Evolutionary conservation across 1,140 invertebrate genomes (phyloP).

Genomic region (Belonocnema kinseyi): DNA sequence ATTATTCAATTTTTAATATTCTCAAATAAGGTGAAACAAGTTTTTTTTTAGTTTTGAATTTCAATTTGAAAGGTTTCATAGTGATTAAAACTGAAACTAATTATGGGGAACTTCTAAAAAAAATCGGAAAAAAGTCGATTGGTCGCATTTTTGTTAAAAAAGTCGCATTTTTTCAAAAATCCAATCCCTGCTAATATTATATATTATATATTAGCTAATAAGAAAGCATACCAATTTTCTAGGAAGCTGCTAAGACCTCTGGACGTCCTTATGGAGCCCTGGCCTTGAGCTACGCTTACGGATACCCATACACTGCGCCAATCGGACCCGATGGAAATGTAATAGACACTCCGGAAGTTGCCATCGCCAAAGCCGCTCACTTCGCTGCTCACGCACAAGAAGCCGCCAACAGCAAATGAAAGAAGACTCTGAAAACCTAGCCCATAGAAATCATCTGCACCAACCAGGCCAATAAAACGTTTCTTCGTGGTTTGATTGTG

Average conservation of each 20-base stretch:
- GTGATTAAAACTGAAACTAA: too few species aligned
- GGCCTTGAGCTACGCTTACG: conserved; percentile 57
- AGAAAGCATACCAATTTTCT: neutral
- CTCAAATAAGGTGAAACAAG: too few species aligned
- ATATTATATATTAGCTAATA: too few species aligned
- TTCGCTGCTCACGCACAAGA: conserved; percentile 74
- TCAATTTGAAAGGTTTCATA: too few species aligned
- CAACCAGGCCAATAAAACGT: neutral
- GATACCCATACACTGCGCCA: conserved; percentile 64
- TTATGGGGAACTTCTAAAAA: too few species aligned
- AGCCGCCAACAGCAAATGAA: conserved; percentile 51
- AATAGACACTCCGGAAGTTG: conserved; percentile 79
- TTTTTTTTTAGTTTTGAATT: too few species aligned
- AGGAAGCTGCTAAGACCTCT: conserved; percentile 63
- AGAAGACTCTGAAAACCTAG: neutral
- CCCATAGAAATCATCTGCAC: neutral
- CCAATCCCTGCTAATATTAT: too few species aligned
- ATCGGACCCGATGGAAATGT: conserved; percentile 76
- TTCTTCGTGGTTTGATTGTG: neutral
- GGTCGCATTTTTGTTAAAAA: too few species aligned
- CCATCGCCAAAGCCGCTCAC: conserved; percentile 78
- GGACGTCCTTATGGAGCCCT: conserved; percentile 65
- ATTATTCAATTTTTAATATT: too few species aligned
- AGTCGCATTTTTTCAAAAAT: too few species aligned
- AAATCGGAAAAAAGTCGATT: too few species aligned